Conservation (phyloP, 1,140 invertebrate genomes). For the Zaprionus tsacasi region DNA sequence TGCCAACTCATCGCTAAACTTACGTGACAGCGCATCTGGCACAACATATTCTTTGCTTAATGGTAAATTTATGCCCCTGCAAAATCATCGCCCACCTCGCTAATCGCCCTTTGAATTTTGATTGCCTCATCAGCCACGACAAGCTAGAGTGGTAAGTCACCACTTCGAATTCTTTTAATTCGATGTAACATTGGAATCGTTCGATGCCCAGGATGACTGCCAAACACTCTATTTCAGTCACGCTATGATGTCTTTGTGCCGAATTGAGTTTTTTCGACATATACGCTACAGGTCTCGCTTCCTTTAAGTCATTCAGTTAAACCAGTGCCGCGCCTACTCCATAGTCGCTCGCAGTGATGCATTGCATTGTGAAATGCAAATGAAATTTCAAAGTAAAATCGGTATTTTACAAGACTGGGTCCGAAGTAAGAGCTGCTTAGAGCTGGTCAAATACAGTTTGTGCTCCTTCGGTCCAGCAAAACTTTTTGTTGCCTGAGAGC, state of each 20-base stretch:
- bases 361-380: slow-evolving; percentile 17
- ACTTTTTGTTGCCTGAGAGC: not conserved
- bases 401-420: slow-evolving; percentile 10
- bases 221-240: slow-evolving; percentile 12
- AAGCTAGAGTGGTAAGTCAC: not conserved
- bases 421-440: not conserved
- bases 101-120: too few species aligned
- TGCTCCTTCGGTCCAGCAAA: slow-evolving; percentile 16
- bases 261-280: not conserved
- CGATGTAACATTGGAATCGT: not conserved
- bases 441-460: slow-evolving; percentile 1
- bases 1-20: too few species aligned
- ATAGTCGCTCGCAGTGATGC: too few species aligned
- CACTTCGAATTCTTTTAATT: not conserved
- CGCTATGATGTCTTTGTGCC: not conserved
- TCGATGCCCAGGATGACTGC: not conserved
- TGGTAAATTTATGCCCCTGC: too few species aligned
- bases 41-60: too few species aligned
- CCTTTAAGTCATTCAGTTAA: not conserved
- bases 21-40: too few species aligned
- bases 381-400: slow-evolving; percentile 2
- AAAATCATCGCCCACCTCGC: too few species aligned
- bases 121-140: too few species aligned
- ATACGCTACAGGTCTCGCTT: not conserved
- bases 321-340: not conserved